These are phyloP conservation scores for Ryuthela nishihirai DNA, from an alignment of 2,888 invertebrate genomes.

Conservation along the genomic window DNA sequence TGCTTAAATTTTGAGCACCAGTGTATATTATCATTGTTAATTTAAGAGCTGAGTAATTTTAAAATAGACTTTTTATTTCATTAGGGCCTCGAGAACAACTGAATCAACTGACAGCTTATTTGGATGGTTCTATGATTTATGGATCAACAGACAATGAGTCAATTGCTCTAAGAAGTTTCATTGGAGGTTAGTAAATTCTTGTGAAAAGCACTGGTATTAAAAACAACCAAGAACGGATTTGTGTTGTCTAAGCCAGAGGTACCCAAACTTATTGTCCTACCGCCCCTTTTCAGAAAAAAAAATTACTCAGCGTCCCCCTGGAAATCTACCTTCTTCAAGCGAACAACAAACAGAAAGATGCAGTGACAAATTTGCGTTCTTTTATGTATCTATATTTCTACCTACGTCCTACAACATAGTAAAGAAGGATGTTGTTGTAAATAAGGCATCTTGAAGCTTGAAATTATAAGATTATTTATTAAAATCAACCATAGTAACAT, in stretches of 20 bases:
- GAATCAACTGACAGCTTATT: constrained; percentile 40
- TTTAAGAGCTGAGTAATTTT: no score
- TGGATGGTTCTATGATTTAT: constrained; percentile 39
- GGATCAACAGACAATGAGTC: constrained; percentile 35
- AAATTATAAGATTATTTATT: no score
- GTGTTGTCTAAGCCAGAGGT: no score
- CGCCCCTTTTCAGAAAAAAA: background rate
- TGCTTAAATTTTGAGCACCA: no score
- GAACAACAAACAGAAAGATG: background rate
- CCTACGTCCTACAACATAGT: no score
- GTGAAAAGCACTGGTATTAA: background rate
- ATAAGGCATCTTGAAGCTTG: no score
- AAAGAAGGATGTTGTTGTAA: no score
- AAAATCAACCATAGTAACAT: no score
- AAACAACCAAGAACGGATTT: no score
- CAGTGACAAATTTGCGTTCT: background rate
- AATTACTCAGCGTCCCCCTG: background rate
- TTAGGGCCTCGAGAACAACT: constrained; percentile 41
- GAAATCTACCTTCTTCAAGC: background rate
- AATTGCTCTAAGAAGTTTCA: constrained; percentile 28
- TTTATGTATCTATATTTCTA: no score
- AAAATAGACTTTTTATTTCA: background rate
- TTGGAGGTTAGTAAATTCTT: constrained; percentile 21
- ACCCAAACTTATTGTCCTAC: background rate
- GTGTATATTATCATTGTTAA: no score